A percentile compares a stretch with the other conserved stretches of the same genome.
These are phyloP conservation scores for Ceratitis capitata DNA, from an alignment of 1,140 invertebrate species.

Conservation along the genomic window DNA sequence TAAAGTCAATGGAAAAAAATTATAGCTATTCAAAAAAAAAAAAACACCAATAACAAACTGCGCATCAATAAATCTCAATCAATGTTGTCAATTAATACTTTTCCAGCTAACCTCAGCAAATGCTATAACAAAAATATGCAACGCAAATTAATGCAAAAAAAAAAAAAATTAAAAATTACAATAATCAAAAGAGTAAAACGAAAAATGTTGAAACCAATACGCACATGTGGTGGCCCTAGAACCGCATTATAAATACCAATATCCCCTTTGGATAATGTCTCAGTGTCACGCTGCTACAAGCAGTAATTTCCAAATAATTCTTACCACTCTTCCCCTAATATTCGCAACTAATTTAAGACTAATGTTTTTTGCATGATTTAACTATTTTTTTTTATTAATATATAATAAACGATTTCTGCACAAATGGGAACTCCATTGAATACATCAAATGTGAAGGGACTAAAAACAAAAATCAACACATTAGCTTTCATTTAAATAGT, in stretches of 20 bases:
- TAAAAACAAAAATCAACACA: too few relatives aligned
- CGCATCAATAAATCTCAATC: background rate
- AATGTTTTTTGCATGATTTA: background rate
- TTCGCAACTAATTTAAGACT: too few relatives aligned
- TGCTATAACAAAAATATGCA: background rate
- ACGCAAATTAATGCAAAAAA: background rate
- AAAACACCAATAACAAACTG: too few relatives aligned
- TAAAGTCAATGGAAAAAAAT: slow-evolving; percentile 47
- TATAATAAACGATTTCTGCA: too few relatives aligned
- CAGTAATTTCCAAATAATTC: too few relatives aligned
- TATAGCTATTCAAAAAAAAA: background rate
- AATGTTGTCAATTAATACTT: slow-evolving; percentile 9
- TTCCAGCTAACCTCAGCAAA: background rate
- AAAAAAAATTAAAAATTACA: background rate
- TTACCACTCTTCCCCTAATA: too few relatives aligned
- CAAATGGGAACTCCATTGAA: too few relatives aligned
- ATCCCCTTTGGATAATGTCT: too few relatives aligned
- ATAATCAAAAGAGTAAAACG: background rate
- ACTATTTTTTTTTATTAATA: too few relatives aligned
- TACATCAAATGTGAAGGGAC: too few relatives aligned
- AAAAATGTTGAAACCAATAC: background rate
- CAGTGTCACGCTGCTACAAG: too few relatives aligned
- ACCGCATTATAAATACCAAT: too few relatives aligned
- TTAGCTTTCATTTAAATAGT: background rate
- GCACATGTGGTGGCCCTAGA: background rate